Evolutionary conservation across 2,113 vertebrate species (phyloP).

Genomic region (Neolamprologus ventralis): DNA sequence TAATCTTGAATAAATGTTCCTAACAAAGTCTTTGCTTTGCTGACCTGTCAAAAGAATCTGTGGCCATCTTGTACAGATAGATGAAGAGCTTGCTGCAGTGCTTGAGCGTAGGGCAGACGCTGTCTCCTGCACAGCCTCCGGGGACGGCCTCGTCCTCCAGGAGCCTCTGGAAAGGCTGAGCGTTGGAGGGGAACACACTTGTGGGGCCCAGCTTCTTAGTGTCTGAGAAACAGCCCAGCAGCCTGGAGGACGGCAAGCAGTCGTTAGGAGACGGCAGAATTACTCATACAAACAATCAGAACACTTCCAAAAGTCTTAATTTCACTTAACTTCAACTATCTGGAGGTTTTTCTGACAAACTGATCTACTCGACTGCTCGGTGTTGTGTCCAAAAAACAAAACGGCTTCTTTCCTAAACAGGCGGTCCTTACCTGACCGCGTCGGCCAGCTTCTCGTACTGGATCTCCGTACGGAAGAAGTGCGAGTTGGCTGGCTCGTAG

Average conservation of each 20-base stretch:
- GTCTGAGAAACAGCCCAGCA: conserved; percentile 95
- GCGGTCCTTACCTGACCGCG: conserved; percentile 68
- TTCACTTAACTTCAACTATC: neutral
- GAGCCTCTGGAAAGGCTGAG: conserved; percentile 90
- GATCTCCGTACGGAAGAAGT: conserved; percentile 97
- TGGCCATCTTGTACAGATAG: conserved; percentile 97
- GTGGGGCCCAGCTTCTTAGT: conserved; percentile 84
- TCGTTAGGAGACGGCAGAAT: neutral
- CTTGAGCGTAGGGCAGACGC: conserved; percentile 82
- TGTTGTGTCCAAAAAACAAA: neutral
- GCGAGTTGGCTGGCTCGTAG: conserved; percentile 94
- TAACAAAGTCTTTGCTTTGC: neutral
- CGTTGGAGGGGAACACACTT: conserved; percentile 84
- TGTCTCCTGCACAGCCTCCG: conserved; percentile 68
- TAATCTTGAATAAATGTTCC: neutral
- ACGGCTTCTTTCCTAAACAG: neutral
- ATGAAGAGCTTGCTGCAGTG: conserved; percentile 98
- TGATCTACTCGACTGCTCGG: accelerated
- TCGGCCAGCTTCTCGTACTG: conserved; percentile 98
- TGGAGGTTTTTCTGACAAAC: neutral
- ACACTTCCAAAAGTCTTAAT: accelerated
- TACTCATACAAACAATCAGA: accelerated
- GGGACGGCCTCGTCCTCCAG: conserved; percentile 83
- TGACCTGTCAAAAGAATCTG: conserved; percentile 98
- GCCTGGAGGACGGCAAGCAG: conserved; percentile 40